Conservation (phyloP, 2,888 invertebrate species). For the Drosophila pseudotalamancana region DNA sequence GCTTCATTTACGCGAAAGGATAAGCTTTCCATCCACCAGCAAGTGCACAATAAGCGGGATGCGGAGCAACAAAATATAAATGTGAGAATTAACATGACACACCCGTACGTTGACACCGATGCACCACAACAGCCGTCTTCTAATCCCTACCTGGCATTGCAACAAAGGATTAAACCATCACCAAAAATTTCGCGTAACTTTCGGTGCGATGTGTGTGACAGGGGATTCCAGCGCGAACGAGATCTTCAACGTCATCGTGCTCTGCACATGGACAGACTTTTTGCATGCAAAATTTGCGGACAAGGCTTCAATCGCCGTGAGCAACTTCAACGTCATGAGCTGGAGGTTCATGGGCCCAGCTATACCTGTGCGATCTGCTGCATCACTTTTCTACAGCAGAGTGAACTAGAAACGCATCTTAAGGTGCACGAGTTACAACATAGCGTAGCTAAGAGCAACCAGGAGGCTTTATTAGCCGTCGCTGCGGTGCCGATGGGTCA, state of each 20-base stretch:
- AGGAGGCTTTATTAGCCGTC: conserved; percentile 62
- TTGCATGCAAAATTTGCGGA: conserved; percentile 88
- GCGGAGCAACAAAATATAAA: conserved; percentile 64
- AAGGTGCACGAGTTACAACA: conserved; percentile 83
- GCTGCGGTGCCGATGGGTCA: conserved; percentile 21
- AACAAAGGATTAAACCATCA: conserved; percentile 15
- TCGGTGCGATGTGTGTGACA: conserved; percentile 88
- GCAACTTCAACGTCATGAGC: conserved; percentile 87
- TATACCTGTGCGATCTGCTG: conserved; percentile 87
- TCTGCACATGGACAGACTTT: conserved; percentile 89
- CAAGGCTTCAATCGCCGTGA: conserved; percentile 87
- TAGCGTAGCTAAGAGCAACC: conserved; percentile 62
- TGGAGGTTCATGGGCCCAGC: conserved; percentile 87
- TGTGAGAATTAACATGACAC: conserved; percentile 36
- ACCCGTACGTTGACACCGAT: conserved; percentile 66
- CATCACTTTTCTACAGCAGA: conserved; percentile 78
- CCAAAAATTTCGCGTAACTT: conserved; percentile 84
- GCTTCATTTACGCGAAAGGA: conserved; percentile 89
- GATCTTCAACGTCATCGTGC: conserved; percentile 89
- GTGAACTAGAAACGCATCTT: conserved; percentile 79
- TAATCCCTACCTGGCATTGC: conserved; percentile 10
- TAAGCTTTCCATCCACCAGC: conserved; percentile 88
- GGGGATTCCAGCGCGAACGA: conserved; percentile 88
- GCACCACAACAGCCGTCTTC: conserved; percentile 8
- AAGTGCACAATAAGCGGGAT: conserved; percentile 85